Base-by-base conservation (phyloP, 2,797 vertebrate species). In the Karalla daura region DNA sequence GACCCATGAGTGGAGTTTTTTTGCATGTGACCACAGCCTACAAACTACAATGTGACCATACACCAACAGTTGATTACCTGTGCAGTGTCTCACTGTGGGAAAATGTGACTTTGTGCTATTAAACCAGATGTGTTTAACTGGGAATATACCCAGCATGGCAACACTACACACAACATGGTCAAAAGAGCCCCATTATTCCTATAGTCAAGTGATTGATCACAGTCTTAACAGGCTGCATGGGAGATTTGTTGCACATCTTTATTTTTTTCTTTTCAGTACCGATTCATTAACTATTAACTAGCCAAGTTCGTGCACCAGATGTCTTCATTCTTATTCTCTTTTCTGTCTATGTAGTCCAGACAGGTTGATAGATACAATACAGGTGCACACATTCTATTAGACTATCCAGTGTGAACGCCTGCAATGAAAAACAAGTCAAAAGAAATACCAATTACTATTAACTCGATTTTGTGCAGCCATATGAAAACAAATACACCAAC, bases 41-140 rank as follows among this genome's bases (percentile, higher is more conserved):
- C 35, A 33, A 65, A 47, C 32, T 46, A 25, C 33, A 46, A 51
- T 51, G 12, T 30, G 14, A 66, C 60, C 7, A 47, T 63, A 74
- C 25, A 28, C 25, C 36, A 49, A 60, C 13, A 41, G 9, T 30
- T 7, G 5, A 56, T 21, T 44, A 44, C 15, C 33, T 17, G 11
- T 28, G 23, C 2, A 23, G 1, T 36, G 21, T 35, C 21, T 47
- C 3, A 35, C 14, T 3, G 17, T 36, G 7, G 5, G 2, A 24
- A 21, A 10, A 27, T 44, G 9, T 10, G 12, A n/a, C 28, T 59
- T 18, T 37, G 8, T 9, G 1, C 37, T 13, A 20, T 39, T 5
- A 13, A n/a, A n/a, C n/a, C n/a, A 35, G 1, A n/a, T 20, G n/a
- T 43, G 8, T 55, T 24, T 30, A 18, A 43, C 67, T 44, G 14